Percentiles rank a stretch among this genome's conserved stretches.
These are phyloP conservation scores for Papilio dardanus DNA, from an alignment of 1,140 invertebrate species.

Conservation along the genomic window DNA sequence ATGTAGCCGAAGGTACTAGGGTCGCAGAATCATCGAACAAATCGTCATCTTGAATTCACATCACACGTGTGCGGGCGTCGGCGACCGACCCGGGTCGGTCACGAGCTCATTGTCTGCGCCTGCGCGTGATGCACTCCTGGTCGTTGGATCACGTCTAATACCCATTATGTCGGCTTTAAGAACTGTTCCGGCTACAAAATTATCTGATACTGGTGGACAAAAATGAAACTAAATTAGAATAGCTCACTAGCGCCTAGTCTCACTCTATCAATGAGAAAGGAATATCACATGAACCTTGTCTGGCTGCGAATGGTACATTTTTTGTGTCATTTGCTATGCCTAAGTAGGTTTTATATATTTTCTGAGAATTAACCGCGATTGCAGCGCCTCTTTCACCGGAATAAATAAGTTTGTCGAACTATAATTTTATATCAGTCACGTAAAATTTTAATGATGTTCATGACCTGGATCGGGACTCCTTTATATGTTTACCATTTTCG, in stretches of 20 bases:
- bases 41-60: conserved; percentile 29
- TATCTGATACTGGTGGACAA: no score
- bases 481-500: background rate
- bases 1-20: conserved; percentile 20
- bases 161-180: conserved; percentile 18
- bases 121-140: conserved; percentile 30
- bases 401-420: no score
- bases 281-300: no score
- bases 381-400: no score
- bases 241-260: no score
- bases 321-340: no score
- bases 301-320: no score
- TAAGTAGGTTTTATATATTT: no score
- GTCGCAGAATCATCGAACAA: conserved; percentile 25
- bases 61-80: conserved; percentile 23
- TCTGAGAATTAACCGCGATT: no score
- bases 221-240: no score
- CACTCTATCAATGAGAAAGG: no score
- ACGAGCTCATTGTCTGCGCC: conserved; percentile 23
- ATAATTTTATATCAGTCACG: conserved; percentile 20
- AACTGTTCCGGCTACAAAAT: conserved; percentile 27
- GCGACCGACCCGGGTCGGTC: background rate
- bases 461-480: conserved; percentile 5
- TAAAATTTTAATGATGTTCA: conserved; percentile 17
- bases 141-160: conserved; percentile 21